A percentile compares a stretch with the other conserved stretches of the same genome.
Evolutionary conservation across 2,888 invertebrate genomes (phyloP).

Genomic region (Orchestes rusci): DNA sequence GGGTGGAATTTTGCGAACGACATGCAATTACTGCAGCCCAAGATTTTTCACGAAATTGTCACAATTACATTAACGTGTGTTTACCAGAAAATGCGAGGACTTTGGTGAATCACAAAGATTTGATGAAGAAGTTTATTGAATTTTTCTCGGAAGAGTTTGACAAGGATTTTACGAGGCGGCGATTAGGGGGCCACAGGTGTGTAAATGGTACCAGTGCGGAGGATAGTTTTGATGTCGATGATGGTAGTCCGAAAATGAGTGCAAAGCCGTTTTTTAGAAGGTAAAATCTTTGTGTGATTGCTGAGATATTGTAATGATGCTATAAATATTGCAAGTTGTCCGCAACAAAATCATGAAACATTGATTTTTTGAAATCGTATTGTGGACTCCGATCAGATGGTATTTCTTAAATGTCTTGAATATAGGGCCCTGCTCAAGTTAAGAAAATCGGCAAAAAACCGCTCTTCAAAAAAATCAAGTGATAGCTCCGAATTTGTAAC

Average conservation of each 20-base stretch:
- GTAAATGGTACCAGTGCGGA: slow-evolving; percentile 40
- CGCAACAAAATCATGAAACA: too few species aligned
- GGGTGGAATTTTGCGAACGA: slow-evolving; percentile 82
- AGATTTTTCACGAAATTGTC: slow-evolving; percentile 82
- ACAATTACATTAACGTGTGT: slow-evolving; percentile 67
- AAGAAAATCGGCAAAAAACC: too few species aligned
- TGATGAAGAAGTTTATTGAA: slow-evolving; percentile 75
- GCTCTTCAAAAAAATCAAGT: too few species aligned
- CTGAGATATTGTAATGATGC: background rate
- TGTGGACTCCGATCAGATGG: too few species aligned
- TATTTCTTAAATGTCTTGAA: too few species aligned
- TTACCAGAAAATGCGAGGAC: slow-evolving; percentile 59
- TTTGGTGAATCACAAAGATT: slow-evolving; percentile 67
- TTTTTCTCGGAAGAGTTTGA: slow-evolving; percentile 82
- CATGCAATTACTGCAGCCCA: slow-evolving; percentile 79
- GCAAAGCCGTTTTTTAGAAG: slow-evolving; percentile 80
- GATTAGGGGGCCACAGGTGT: slow-evolving; percentile 44
- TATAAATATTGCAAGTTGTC: background rate
- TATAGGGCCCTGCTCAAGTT: too few species aligned
- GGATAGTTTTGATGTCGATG: slow-evolving; percentile 63
- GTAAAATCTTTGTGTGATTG: slow-evolving; percentile 25
- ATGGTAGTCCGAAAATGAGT: slow-evolving; percentile 70
- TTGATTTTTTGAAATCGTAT: too few species aligned
- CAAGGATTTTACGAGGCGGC: slow-evolving; percentile 59
- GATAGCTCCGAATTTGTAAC: too few species aligned